Evolutionary conservation across 2,797 vertebrate species (phyloP).

Genomic region (Mallotus villosus): DNA sequence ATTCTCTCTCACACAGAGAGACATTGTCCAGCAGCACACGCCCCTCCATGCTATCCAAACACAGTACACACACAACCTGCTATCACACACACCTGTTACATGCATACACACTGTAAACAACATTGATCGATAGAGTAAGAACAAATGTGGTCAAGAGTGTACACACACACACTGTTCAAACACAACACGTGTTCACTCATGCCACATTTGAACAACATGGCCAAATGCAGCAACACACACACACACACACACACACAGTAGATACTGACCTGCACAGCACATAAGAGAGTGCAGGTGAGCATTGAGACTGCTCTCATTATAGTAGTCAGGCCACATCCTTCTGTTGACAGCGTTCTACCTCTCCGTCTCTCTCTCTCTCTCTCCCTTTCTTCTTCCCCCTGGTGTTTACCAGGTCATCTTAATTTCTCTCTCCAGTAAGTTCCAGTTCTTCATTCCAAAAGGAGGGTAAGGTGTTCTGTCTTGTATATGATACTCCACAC

Average conservation of each 20-base stretch:
- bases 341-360: neutral
- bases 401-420: neutral
- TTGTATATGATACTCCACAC: too few relatives aligned
- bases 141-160: slow-evolving; percentile 2
- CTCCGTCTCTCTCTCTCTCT: neutral
- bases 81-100: neutral
- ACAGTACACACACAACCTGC: slow-evolving; percentile 15
- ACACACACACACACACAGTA: neutral
- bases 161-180: slow-evolving; percentile 33
- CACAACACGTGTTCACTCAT: slow-evolving; percentile 10
- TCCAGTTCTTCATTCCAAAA: neutral
- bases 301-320: slow-evolving; percentile 80
- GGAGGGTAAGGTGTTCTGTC: too few relatives aligned
- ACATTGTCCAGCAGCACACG: slow-evolving; percentile 50
- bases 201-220: slow-evolving; percentile 41
- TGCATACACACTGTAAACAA: slow-evolving; percentile 13
- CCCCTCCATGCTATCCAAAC: slow-evolving; percentile 21
- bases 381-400: neutral
- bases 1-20: slow-evolving; percentile 42
- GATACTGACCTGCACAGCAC: slow-evolving; percentile 96
- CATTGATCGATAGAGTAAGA: slow-evolving; percentile 29
- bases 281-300: slow-evolving; percentile 89
- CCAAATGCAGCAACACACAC: neutral
- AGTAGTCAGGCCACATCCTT: slow-evolving; percentile 77
- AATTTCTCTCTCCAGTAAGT: neutral